Percentiles rank a stretch among this genome's conserved stretches.
These are phyloP conservation scores for Calosoma granatense DNA, from an alignment of 1,140 invertebrate genomes.

Conservation along the genomic window DNA sequence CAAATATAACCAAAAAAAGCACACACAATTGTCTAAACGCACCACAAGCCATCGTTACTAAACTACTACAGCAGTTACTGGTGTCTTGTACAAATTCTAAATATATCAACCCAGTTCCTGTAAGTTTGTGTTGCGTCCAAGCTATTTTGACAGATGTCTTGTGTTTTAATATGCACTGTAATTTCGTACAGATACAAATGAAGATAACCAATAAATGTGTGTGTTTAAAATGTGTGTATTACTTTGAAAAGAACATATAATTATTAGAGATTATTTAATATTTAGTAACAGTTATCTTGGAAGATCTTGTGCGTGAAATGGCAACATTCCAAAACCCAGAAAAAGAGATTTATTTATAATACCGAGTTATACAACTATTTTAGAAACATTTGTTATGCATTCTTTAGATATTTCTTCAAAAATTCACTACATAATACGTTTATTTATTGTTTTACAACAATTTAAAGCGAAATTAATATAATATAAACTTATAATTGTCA, in stretches of 20 bases:
- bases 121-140: background rate
- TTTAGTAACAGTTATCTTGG: background rate
- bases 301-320: background rate
- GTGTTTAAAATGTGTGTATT: too few relatives aligned
- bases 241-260: too few relatives aligned
- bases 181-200: background rate
- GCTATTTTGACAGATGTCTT: too few relatives aligned
- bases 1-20: background rate
- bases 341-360: constrained; percentile 1
- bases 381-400: background rate
- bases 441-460: background rate
- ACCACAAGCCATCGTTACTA: background rate
- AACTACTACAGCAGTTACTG: background rate
- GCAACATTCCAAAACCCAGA: constrained; percentile 1
- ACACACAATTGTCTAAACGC: background rate
- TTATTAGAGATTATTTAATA: background rate
- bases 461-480: background rate
- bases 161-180: too few relatives aligned
- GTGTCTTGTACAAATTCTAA: background rate
- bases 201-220: too few relatives aligned
- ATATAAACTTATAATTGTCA: background rate
- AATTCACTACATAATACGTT: background rate
- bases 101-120: background rate
- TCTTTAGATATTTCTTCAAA: background rate
- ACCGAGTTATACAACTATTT: background rate